A percentile compares a stretch with the other conserved stretches of the same genome.
phyloP scores from a whole-genome alignment of 2,113 vertebrate species.

The Passer montanus region DNA sequence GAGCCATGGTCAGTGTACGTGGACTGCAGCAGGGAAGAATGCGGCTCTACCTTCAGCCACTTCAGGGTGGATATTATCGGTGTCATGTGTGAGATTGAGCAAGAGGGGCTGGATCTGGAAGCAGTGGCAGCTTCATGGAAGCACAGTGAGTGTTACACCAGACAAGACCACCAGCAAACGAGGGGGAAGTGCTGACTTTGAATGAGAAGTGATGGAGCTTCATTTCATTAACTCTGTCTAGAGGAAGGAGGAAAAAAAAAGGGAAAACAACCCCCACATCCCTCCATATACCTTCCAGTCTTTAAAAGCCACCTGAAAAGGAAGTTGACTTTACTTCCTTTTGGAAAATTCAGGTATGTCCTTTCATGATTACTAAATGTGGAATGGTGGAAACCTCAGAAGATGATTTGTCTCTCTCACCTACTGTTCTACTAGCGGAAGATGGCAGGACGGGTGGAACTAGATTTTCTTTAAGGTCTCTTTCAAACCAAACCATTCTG shows the following conservation, averaged over 20 bases:
- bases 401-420: not conserved
- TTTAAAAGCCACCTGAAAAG: not conserved
- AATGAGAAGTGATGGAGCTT: not conserved
- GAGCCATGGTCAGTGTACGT: not conserved
- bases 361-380: not conserved
- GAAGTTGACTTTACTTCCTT: not conserved
- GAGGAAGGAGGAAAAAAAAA: fast-evolving
- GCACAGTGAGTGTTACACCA: not conserved
- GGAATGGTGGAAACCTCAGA: not conserved
- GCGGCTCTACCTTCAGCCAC: not conserved
- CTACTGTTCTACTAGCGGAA: not conserved
- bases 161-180: not conserved
- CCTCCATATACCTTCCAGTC: not conserved
- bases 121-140: not conserved
- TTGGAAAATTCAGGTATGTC: not conserved
- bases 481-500: not conserved
- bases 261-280: not conserved
- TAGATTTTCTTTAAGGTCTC: not conserved
- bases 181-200: not conserved
- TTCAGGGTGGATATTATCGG: not conserved
- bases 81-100: fast-evolving
- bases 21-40: not conserved
- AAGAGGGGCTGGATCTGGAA: not conserved
- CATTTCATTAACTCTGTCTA: not conserved
- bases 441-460: not conserved